These are phyloP conservation scores for Silvanus unidentatus DNA, from an alignment of 2,888 invertebrate species.

Conservation along the genomic window DNA sequence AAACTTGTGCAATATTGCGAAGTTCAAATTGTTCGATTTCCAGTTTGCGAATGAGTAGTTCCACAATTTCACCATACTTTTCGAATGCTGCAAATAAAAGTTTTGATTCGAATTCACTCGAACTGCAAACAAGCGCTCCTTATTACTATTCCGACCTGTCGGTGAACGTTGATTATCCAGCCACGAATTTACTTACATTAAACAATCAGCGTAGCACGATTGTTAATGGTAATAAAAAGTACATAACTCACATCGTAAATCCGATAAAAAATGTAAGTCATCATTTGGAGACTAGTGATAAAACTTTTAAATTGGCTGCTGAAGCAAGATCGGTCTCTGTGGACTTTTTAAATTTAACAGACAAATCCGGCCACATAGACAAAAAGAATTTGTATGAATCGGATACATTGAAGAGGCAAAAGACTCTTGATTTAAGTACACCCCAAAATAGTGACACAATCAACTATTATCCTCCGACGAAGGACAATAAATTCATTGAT, in stretches of 20 bases:
- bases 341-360: conserved; percentile 60
- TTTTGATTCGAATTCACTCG: conserved; percentile 46
- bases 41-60: conserved; percentile 26
- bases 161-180: conserved; percentile 33
- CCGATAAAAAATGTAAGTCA: conserved; percentile 52
- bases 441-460: conserved; percentile 49
- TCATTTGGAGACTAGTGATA: conserved; percentile 22
- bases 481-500: conserved; percentile 36
- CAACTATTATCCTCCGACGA: conserved; percentile 40
- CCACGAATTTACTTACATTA: conserved; percentile 42
- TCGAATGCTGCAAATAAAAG: conserved; percentile 38
- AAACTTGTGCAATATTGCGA: conserved; percentile 34
- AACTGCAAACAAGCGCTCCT: too few species aligned
- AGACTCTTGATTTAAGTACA: conserved; percentile 50
- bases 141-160: conserved; percentile 81
- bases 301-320: conserved; percentile 51
- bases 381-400: conserved; percentile 69
- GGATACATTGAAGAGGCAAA: conserved; percentile 55
- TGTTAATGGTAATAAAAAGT: conserved; percentile 53
- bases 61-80: conserved; percentile 25
- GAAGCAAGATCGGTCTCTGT: conserved; percentile 59
- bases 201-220: conserved; percentile 70
- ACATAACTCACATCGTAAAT: conserved; percentile 68
- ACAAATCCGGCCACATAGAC: conserved; percentile 60
- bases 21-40: conserved; percentile 37